A percentile compares a stretch with the other conserved stretches of the same genome.
These are phyloP conservation scores for Diplolepis rosae DNA, from an alignment of 2,888 invertebrate species.

Conservation along the genomic window DNA sequence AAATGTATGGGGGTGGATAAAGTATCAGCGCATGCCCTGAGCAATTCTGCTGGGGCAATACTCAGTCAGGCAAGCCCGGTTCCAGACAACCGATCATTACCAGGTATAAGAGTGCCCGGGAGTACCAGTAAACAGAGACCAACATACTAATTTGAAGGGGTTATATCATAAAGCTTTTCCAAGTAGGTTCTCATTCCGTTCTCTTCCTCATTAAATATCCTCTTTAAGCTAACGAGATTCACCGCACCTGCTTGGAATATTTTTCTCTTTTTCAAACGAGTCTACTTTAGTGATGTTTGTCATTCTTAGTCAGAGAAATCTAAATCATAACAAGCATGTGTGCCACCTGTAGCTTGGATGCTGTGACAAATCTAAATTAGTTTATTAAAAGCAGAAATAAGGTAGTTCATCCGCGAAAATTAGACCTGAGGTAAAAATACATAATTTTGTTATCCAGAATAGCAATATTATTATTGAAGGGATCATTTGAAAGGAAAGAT, in stretches of 20 bases:
- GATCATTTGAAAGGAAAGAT: too few relatives aligned
- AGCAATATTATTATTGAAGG: too few relatives aligned
- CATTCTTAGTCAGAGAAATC: not conserved
- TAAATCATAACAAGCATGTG: constrained; percentile 38
- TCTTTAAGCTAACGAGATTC: not conserved
- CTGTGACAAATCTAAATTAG: too few relatives aligned
- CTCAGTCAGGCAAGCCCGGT: constrained; percentile 59
- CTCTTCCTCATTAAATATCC: not conserved
- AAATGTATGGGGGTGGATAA: constrained; percentile 37
- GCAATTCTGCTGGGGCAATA: constrained; percentile 57
- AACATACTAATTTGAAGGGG: constrained; percentile 10
- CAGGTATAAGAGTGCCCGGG: constrained; percentile 57
- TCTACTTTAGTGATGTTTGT: not conserved
- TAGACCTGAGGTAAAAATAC: too few relatives aligned
- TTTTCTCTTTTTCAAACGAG: not conserved
- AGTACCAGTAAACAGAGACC: constrained; percentile 32
- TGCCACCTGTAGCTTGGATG: constrained; percentile 60
- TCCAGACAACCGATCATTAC: constrained; percentile 66
- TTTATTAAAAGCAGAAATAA: too few relatives aligned
- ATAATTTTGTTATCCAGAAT: too few relatives aligned
- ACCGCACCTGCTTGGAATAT: not conserved
- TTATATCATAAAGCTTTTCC: constrained; percentile 1
- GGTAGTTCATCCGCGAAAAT: too few relatives aligned
- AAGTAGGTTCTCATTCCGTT: not conserved
- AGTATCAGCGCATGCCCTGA: constrained; percentile 57